These are phyloP conservation scores for Globia sparganii DNA, from an alignment of 2,888 invertebrate species.

Conservation along the genomic window DNA sequence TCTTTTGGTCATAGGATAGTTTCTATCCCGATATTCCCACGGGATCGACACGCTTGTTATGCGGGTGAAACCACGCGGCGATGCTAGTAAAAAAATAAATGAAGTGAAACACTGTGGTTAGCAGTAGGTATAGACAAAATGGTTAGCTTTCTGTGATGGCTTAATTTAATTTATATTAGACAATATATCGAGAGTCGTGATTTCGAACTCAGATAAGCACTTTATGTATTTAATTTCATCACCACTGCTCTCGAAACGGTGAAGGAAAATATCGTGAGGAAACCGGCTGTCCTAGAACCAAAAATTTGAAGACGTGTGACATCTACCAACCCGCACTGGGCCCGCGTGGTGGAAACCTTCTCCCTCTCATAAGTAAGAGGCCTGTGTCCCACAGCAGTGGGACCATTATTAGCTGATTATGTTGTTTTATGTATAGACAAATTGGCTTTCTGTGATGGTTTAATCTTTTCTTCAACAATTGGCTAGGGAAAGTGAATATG, in stretches of 20 bases:
- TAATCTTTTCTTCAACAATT: too few species aligned
- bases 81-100: not conserved
- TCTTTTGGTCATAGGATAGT: too few species aligned
- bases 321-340: not conserved
- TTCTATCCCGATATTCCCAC: too few species aligned
- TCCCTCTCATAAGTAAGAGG: too few species aligned
- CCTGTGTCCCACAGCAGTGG: not conserved
- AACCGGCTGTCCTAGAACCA: not conserved
- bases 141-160: not conserved
- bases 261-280: not conserved
- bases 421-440: too few species aligned
- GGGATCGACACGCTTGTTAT: too few species aligned
- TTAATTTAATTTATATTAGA: not conserved
- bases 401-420: not conserved
- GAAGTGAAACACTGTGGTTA: not conserved
- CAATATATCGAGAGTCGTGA: not conserved
- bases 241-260: not conserved
- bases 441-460: too few species aligned
- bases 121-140: not conserved
- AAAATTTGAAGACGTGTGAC: not conserved
- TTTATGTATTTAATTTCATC: not conserved
- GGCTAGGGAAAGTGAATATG: too few species aligned
- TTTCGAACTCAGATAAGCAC: not conserved
- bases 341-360: too few species aligned
- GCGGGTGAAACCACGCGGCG: too few species aligned